Evolutionary conservation across 23 tunicate species (phyloP).

Genomic region (Styela plicata): DNA sequence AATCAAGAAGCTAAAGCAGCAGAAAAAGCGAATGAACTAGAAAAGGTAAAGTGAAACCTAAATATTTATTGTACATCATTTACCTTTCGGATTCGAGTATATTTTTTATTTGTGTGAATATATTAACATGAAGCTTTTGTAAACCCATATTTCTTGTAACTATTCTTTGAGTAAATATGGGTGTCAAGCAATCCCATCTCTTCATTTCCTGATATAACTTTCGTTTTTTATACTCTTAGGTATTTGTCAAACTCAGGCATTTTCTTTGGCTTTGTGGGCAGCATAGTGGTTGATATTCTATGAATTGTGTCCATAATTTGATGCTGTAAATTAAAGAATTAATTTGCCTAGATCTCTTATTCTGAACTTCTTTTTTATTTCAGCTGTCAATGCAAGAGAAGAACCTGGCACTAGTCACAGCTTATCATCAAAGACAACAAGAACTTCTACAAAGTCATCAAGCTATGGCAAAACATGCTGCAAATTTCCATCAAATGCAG

Average conservation of each 20-base stretch:
- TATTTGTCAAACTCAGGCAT: too few species aligned
- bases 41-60: slow-evolving; percentile 13
- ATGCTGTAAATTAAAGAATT: too few species aligned
- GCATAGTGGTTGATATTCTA: too few species aligned
- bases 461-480: slow-evolving; percentile 4
- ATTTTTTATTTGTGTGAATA: not conserved
- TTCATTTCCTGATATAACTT: too few species aligned
- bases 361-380: too few species aligned
- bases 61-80: too few species aligned
- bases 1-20: slow-evolving; percentile 12
- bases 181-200: too few species aligned
- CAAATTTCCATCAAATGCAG: not conserved
- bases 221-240: too few species aligned
- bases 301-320: too few species aligned
- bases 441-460: slow-evolving; percentile 13
- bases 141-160: not conserved
- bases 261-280: too few species aligned
- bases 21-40: slow-evolving; percentile 15
- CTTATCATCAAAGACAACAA: slow-evolving; percentile 13
- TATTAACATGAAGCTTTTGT: not conserved
- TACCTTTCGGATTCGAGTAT: too few species aligned
- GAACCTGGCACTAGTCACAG: slow-evolving; percentile 16
- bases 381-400: slow-evolving; percentile 16
- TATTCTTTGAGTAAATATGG: not conserved
- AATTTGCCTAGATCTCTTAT: too few species aligned